These are phyloP conservation scores for Scomber scombrus DNA, from an alignment of 2,113 vertebrate genomes.

Conservation along the genomic window DNA sequence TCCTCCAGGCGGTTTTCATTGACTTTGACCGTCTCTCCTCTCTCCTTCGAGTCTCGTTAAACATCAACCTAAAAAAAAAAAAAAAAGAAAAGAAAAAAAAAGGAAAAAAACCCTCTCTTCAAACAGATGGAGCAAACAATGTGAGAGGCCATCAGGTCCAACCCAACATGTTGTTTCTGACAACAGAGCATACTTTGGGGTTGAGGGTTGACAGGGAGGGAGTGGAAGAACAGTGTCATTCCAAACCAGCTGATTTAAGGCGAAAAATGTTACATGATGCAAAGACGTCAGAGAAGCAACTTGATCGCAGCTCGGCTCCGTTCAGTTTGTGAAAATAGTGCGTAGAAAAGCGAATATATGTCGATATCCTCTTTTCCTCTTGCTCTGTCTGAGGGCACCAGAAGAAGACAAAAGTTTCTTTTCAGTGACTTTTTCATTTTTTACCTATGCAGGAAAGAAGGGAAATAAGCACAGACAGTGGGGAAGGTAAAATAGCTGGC, in stretches of 20 bases:
- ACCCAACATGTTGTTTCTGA: conserved; percentile 68
- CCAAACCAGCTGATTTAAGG: conserved; percentile 37
- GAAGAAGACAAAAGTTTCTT: conserved; percentile 7
- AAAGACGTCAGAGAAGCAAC: conserved; percentile 24
- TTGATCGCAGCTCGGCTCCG: not conserved
- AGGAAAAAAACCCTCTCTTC: conserved; percentile 28
- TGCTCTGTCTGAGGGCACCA: not conserved
- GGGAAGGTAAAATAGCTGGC: conserved; percentile 49
- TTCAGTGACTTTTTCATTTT: conserved; percentile 19
- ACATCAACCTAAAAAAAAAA: conserved; percentile 52
- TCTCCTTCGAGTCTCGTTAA: conserved; percentile 58
- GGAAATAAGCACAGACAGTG: conserved; percentile 54
- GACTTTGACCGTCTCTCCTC: conserved; percentile 39
- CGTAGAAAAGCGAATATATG: conserved; percentile 3
- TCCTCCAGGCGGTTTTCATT: conserved; percentile 27
- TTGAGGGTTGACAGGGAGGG: conserved; percentile 48
- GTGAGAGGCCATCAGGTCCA: conserved; percentile 63
- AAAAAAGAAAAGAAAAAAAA: not conserved
- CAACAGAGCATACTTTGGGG: conserved; percentile 66
- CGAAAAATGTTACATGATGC: conserved; percentile 7
- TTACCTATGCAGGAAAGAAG: conserved; percentile 17
- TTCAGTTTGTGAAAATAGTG: not conserved
- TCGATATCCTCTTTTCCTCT: not conserved
- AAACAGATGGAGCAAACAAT: conserved; percentile 68
- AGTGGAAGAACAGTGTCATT: conserved; percentile 62